These are phyloP conservation scores for Ciconia maguari DNA, from an alignment of 2,113 vertebrate genomes.

Conservation along the genomic window DNA sequence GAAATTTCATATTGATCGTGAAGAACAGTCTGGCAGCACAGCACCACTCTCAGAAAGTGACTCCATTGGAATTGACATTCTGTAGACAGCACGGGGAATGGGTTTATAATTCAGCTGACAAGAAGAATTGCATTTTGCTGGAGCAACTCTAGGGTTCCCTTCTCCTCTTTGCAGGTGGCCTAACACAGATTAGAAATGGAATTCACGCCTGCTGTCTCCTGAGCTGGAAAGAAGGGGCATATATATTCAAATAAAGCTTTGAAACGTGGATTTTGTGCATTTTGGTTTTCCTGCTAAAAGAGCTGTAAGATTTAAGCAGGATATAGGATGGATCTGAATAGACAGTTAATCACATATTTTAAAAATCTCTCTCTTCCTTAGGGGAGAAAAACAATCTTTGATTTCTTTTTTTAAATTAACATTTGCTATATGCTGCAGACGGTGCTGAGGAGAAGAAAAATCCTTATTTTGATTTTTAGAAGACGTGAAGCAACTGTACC, in stretches of 20 bases:
- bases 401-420: not conserved
- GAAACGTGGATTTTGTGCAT: not conserved
- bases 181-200: conserved; percentile 36
- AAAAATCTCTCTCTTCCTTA: not conserved
- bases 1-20: not conserved
- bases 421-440: not conserved
- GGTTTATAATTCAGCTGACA: conserved; percentile 50
- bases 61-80: conserved; percentile 25
- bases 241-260: conserved; percentile 35
- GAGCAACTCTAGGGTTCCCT: conserved; percentile 39
- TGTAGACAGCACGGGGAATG: not conserved
- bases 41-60: not conserved
- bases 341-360: conserved; percentile 2
- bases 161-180: conserved; percentile 60
- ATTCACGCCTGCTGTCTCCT: conserved; percentile 27
- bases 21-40: not conserved
- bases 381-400: not conserved
- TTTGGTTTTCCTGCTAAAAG: not conserved
- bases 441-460: not conserved
- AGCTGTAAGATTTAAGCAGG: conserved; percentile 23
- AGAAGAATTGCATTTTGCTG: conserved; percentile 45
- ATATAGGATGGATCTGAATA: not conserved
- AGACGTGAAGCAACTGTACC: not conserved
- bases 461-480: not conserved
- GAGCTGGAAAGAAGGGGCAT: conserved; percentile 17